These are phyloP conservation scores for Thecophora atra DNA, from an alignment of 2,888 invertebrate species.

Conservation along the genomic window DNA sequence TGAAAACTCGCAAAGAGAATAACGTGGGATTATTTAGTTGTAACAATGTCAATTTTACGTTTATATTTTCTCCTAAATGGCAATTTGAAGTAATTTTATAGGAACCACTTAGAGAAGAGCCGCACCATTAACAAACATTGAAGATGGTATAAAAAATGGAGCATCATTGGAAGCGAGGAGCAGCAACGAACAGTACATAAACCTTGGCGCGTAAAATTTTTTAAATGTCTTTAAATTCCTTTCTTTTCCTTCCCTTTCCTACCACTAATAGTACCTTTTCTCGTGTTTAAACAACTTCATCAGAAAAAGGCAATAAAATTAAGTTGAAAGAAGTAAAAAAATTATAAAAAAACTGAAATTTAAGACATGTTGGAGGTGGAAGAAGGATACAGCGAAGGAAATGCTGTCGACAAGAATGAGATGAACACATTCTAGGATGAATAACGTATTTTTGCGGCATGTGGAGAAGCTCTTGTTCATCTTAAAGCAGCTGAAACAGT, in stretches of 20 bases:
- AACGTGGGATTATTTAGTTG: no score
- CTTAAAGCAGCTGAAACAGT: no score
- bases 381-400: no score
- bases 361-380: neutral
- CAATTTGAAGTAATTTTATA: no score
- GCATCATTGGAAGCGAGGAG: neutral
- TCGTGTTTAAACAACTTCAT: constrained; percentile 24
- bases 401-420: no score
- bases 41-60: no score
- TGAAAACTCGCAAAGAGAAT: no score
- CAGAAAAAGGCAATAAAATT: neutral
- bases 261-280: neutral
- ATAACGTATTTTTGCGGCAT: no score
- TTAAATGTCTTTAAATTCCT: constrained; percentile 24
- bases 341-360: neutral
- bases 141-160: neutral
- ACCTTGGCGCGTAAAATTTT: constrained; percentile 20
- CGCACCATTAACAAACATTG: neutral
- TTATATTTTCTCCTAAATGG: no score
- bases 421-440: no score
- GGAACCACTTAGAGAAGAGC: no score
- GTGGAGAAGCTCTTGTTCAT: no score
- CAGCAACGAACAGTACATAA: constrained; percentile 18
- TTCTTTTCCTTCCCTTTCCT: neutral
- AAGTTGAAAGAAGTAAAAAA: neutral